Evolutionary conservation across 2,888 invertebrate species (phyloP), one percentile per base, ranked within the genome.

Genomic region (Smittia aterrima): DNA sequence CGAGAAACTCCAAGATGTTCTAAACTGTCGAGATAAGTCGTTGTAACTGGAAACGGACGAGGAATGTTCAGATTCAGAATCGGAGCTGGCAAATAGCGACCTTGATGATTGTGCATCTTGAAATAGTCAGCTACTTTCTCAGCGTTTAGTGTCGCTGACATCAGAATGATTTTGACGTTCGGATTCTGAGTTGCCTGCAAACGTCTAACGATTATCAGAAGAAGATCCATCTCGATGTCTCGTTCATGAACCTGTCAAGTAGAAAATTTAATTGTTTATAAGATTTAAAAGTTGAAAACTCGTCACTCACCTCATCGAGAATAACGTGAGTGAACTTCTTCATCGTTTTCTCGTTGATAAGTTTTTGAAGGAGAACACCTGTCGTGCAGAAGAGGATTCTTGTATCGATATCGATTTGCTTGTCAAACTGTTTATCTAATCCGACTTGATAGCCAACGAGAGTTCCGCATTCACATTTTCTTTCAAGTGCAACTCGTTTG

Each of bases 81-180:
- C 0, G 88, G 90, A 0, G 89, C 87, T 11, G 83, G 81, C 1
- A 22, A 18, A 3, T 4, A 9, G 18, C 4, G 3, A 6, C 64
- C 64, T 20, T 3, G n/a, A 20, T 22, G 1, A 27, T 64, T n/a
- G 22, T 6, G 7, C 1, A 18, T 13, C 18, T 67, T 67, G 47
- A 74, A 74, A 16, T 74, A 74, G 6, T 74, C 40, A 13, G 66
- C 11, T n/a, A 74, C n/a, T n/a, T 66, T 85, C 1, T 86, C 82
- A 0, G 90, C 86, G 79, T 95, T 89, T 78, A 96, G 90, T 1
- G 97, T 97, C 0, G 98, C 98, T 0, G 97, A 97, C 97, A 98
- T 98, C 1, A 98, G 84, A 68, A 98, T 86, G 0, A 93, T 85
- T 83, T 90, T 92, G 0, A 89, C 88, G 75, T 85, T 82, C 0